A percentile compares a stretch with the other conserved stretches of the same genome.
phyloP scores from a whole-genome alignment of 2,113 vertebrate species.

The Oreotrochilus melanogaster region DNA sequence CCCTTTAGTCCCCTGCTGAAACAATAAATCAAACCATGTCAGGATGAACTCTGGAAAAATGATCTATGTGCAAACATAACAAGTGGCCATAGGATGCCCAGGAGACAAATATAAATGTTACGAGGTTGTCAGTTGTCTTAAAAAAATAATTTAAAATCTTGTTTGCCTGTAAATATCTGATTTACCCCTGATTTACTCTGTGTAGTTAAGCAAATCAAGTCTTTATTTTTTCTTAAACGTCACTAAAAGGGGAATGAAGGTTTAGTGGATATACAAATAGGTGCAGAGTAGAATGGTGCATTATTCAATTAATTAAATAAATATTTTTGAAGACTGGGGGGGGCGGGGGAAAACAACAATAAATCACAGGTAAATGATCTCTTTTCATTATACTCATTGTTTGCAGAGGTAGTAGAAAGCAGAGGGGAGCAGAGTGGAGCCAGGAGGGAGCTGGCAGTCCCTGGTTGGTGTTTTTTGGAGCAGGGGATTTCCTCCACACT shows the following conservation, averaged over 20 bases:
- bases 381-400: fast-evolving
- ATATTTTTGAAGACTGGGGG: not conserved
- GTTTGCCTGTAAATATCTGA: not conserved
- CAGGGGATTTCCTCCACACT: fast-evolving
- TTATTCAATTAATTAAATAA: not conserved
- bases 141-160: not conserved
- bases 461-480: not conserved
- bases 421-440: not conserved
- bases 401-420: not conserved
- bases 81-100: not conserved
- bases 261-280: not conserved
- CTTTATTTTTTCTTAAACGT: not conserved
- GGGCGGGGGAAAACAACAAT: too few species aligned
- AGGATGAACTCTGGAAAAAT: not conserved
- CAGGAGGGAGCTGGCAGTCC: not conserved
- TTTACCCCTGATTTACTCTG: not conserved
- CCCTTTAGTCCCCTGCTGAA: not conserved
- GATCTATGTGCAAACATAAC: not conserved
- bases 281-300: not conserved
- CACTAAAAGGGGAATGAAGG: not conserved
- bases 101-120: not conserved
- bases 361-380: not conserved
- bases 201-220: not conserved
- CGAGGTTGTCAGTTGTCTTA: not conserved
- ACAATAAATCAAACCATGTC: not conserved